phyloP scores from a whole-genome alignment of 2,888 invertebrate genomes.

The Amblyteles armatorius region DNA sequence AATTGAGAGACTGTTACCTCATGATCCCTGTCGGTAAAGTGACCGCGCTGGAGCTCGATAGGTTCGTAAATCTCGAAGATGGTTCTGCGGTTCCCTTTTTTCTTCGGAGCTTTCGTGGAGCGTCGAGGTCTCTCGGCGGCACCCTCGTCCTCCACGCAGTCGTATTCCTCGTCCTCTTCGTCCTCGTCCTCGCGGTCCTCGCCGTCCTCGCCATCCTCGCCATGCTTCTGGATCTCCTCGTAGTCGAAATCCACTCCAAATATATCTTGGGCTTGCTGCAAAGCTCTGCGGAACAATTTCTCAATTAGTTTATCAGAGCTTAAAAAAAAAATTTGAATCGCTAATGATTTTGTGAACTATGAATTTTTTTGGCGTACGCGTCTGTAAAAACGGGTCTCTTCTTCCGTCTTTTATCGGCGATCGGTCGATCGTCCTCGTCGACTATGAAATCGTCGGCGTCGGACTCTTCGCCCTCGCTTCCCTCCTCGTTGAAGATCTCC shows the following conservation, averaged over 20 bases:
- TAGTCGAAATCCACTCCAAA: conserved; percentile 99
- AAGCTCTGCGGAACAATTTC: conserved; percentile 86
- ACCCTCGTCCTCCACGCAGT: conserved; percentile 38
- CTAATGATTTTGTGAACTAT: neutral
- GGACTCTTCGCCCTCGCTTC: conserved; percentile 92
- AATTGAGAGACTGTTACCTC: conserved; percentile 82
- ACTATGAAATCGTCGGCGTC: conserved; percentile 99
- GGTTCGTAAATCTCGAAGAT: conserved; percentile 98
- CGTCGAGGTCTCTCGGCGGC: conserved; percentile 76
- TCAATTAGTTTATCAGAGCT: conserved; percentile 8
- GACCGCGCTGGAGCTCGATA: conserved; percentile 96
- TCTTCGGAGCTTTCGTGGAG: conserved; percentile 90
- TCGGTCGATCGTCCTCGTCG: conserved; percentile 96
- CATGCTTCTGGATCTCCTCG: conserved; percentile 94
- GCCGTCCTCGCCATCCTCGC: conserved; percentile 92
- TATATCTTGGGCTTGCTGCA: conserved; percentile 98
- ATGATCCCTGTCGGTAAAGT: conserved; percentile 96
- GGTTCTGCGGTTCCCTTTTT: conserved; percentile 91
- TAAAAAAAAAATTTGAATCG: no score
- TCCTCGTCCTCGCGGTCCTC: conserved; percentile 87
- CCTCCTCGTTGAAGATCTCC: conserved; percentile 91
- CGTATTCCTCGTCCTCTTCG: conserved; percentile 41
- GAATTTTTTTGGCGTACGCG: conserved; percentile 86
- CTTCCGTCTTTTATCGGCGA: conserved; percentile 91
- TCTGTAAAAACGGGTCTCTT: conserved; percentile 92